Percentiles rank a stretch among this genome's conserved stretches.
Conservation (phyloP, 2,113 vertebrate genomes). For the Sceloporus undulatus region DNA sequence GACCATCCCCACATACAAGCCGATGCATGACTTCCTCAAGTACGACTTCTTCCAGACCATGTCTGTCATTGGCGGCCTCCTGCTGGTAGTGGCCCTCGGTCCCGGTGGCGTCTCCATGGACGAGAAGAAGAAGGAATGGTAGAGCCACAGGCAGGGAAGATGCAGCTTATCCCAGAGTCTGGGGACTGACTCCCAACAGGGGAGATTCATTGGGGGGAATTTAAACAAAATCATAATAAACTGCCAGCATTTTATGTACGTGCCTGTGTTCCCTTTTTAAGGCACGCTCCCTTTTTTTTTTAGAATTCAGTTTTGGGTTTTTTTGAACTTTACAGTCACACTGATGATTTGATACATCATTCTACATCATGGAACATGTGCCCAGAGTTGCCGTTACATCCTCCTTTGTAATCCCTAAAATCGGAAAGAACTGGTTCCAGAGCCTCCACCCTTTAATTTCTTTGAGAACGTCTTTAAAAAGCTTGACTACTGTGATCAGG, state of each 20-base stretch:
- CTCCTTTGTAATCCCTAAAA: constrained; percentile 58
- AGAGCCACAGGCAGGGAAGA: constrained; percentile 47
- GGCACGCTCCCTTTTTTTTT: constrained; percentile 72
- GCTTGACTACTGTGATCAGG: constrained; percentile 72
- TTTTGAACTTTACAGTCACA: constrained; percentile 64
- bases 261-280: constrained; percentile 66
- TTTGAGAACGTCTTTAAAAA: constrained; percentile 17
- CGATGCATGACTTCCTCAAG: constrained; percentile 99
- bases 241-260: constrained; percentile 74
- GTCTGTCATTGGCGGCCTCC: constrained; percentile 95
- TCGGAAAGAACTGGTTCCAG: constrained; percentile 62
- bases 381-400: constrained; percentile 35
- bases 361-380: constrained; percentile 62
- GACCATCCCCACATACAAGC: constrained; percentile 94
- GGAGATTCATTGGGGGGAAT: constrained; percentile 49
- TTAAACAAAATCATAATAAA: constrained; percentile 23
- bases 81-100: constrained; percentile 96
- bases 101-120: constrained; percentile 98
- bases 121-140: constrained; percentile 99
- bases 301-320: constrained; percentile 66
- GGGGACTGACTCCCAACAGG: constrained; percentile 68
- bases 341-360: constrained; percentile 57
- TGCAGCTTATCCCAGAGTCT: constrained; percentile 30
- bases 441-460: constrained; percentile 47
- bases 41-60: constrained; percentile 99